Evolutionary conservation across 2,888 invertebrate species (phyloP).

Genomic region (Poecilobothrus nobilitatus): DNA sequence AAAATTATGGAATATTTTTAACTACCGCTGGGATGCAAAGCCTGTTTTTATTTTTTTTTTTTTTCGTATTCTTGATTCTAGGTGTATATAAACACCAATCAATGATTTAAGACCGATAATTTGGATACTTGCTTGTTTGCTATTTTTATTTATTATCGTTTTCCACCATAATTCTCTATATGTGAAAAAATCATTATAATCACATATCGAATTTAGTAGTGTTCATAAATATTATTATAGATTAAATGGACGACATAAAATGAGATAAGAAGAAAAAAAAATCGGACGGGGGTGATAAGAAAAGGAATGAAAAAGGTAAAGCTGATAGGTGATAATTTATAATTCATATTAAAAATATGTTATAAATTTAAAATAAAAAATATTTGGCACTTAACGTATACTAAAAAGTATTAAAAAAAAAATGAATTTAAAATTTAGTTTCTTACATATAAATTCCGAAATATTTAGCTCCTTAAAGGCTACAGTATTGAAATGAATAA

Average conservation of each 20-base stretch:
- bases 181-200: conserved; percentile 1
- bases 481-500: too few relatives aligned
- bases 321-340: conserved; percentile 1
- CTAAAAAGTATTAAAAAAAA: too few relatives aligned
- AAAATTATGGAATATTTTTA: not conserved
- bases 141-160: not conserved
- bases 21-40: not conserved
- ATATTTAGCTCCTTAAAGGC: too few relatives aligned
- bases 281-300: not conserved
- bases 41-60: not conserved
- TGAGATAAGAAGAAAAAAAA: not conserved
- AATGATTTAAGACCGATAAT: not conserved
- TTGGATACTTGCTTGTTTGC: not conserved
- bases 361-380: too few relatives aligned
- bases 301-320: not conserved
- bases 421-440: too few relatives aligned
- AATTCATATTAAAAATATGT: not conserved
- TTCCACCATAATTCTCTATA: not conserved
- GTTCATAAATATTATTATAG: not conserved
- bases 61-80: not conserved
- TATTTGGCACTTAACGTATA: too few relatives aligned
- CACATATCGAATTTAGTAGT: not conserved
- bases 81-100: not conserved
- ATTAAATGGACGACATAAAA: too few relatives aligned
- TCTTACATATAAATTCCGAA: too few relatives aligned